Evolutionary conservation across 2,888 invertebrate species (phyloP), one percentile per base, ranked within the genome.

Genomic region (Villa cingulata): DNA sequence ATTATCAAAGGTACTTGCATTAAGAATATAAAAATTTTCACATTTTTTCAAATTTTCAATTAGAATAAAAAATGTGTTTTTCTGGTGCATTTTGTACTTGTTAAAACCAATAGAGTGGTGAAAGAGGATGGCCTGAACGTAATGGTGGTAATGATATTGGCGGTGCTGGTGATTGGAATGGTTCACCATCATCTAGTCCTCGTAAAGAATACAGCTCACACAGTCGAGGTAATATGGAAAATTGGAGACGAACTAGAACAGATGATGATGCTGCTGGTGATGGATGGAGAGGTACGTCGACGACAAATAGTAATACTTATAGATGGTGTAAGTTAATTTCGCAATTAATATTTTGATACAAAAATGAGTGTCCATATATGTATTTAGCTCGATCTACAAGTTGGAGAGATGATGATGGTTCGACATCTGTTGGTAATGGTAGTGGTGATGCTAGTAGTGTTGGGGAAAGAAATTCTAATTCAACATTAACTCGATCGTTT

Each of bases 331-430:
- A 56, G 55, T 51, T 49, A n/a, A 19, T 16, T 16, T 38, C 5
- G 5, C 7, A 17, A 38, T 23, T 5, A 20, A n/a, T 23, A 15
- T 40, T 14, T 29, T 17, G 27, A 23, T 29, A 39, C 17, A 45
- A 2, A 5, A 2, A 3, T 7, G 2, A 23, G 6, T 20, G 9
- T 41, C 15, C 29, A 29, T 16, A 41, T 15, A 23, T 27, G 19
- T 23, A 17, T 48, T 18, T 44, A 67, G 67, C 62, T 4, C 63
- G 68, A 15, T 66, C 68, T 29, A 62, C 64, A 2, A 68, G 68
- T 51, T 68, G 68, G 68, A 58, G 68, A 2, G 68, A 68, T 34
- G 68, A 67, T 23, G 67, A 67, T 4, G 48, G 41, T 16, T 14
- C 14, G 19, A 5, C 15, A n/a, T 16, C 38, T 9, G 15, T n/a